These are phyloP conservation scores for Montipora capitata DNA, from an alignment of 92 coral and sea anemone genomes.

Conservation along the genomic window DNA sequence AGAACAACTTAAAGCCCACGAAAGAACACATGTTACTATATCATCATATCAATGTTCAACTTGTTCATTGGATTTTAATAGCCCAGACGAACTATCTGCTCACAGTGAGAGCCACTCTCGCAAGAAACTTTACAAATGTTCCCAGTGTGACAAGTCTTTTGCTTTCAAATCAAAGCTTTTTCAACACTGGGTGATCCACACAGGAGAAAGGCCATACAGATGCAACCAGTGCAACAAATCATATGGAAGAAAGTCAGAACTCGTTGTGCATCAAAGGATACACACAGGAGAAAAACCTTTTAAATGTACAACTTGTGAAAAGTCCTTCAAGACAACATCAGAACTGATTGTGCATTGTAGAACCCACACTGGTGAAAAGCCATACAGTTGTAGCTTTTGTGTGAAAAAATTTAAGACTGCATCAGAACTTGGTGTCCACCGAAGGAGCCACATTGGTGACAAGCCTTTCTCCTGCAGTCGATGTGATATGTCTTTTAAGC, in stretches of 20 bases:
- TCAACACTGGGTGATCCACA: slow-evolving; percentile 59
- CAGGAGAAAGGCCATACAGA: slow-evolving; percentile 46
- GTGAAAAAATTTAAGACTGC: slow-evolving; percentile 75
- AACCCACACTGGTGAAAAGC: slow-evolving; percentile 85
- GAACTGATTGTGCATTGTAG: slow-evolving; percentile 78
- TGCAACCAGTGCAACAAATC: slow-evolving; percentile 53
- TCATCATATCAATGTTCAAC: slow-evolving; percentile 9
- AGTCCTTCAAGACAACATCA: slow-evolving; percentile 73
- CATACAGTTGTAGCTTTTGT: slow-evolving; percentile 70
- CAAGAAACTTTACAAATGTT: slow-evolving; percentile 50
- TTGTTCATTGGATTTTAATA: slow-evolving; percentile 12
- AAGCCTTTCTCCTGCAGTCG: slow-evolving; percentile 82
- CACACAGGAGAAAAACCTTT: slow-evolving; percentile 55
- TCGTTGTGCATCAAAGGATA: slow-evolving; percentile 55
- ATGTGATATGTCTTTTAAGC: slow-evolving; percentile 80
- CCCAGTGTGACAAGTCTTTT: slow-evolving; percentile 56
- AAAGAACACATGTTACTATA: not conserved
- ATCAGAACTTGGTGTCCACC: slow-evolving; percentile 76
- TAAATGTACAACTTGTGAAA: slow-evolving; percentile 48
- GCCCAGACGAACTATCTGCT: slow-evolving; percentile 23
- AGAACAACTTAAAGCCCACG: slow-evolving; percentile 39
- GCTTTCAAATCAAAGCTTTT: slow-evolving; percentile 59
- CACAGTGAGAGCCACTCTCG: slow-evolving; percentile 27
- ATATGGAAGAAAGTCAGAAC: slow-evolving; percentile 58
- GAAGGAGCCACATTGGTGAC: slow-evolving; percentile 82